Base-by-base conservation (phyloP, 2,888 invertebrate genomes). In the Junonia oenone region DNA sequence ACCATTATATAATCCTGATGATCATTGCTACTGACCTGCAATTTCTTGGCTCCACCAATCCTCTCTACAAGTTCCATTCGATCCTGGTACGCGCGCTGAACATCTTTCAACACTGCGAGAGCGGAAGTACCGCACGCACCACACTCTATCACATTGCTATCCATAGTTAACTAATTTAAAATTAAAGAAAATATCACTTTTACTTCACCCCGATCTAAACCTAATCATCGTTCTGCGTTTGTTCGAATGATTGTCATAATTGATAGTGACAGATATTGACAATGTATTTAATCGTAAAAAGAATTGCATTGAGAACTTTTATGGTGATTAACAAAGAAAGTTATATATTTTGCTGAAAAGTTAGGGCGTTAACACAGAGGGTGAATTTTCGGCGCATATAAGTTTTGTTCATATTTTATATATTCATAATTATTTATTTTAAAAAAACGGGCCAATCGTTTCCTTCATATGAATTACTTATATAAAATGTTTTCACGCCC, bases 21-120 rank as follows among this genome's bases (percentile, higher is more conserved):
- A n/a, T n/a, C n/a, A n/a, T n/a, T n/a, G n/a, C n/a, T 31, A 31
- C 9, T 49, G 45, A 85, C 88, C 73, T 83, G 75, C 45, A 80
- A 43, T 61, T 65, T 82, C 8, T 71, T 71, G 2, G 62, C 26
- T 0, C 77, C 80, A 0, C 87, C 90, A 9, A 79, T 72, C 22
- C 71, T 69, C 52, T 93, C 93, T 40, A 94, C 87, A 48, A 90
- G 79, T 31, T 85, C 81, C 76, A 95, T 83, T 58, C 93, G 91
- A 35, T 90, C 83, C 63, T 93, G 92, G 69, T 94, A 95, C 0
- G 93, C 82, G 51, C 81, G 76, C 69, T 92, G 93, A 62, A 95
- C 92, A 56, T 94, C 91, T 45, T 84, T 78, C 50, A 93, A 83
- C 62, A 94, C 91, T 45, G 73, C 81, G 51, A 92, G 81, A 19